Conservation (phyloP, 2,888 invertebrate species). For the Morinoia aosen region DNA sequence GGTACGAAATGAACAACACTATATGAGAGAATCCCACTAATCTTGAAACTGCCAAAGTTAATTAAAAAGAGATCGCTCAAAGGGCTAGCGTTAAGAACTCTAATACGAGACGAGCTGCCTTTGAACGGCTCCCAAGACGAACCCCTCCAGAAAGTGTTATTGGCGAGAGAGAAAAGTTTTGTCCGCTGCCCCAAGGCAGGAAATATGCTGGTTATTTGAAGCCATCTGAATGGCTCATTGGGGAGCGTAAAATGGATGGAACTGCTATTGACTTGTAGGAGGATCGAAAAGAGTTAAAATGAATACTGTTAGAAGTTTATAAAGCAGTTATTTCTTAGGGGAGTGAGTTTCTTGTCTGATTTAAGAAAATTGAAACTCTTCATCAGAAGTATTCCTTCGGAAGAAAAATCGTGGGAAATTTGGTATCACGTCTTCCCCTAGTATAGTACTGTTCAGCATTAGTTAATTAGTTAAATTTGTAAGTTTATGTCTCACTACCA, state of each 20-base stretch:
- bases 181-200: neutral
- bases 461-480: too few species aligned
- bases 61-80: conserved; percentile 26
- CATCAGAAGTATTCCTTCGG: neutral
- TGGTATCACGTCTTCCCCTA: too few species aligned
- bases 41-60: neutral
- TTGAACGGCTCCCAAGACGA: neutral
- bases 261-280: neutral
- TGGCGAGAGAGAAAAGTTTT: neutral
- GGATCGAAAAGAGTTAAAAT: neutral
- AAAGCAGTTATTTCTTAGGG: neutral
- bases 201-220: neutral
- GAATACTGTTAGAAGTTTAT: neutral
- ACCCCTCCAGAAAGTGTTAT: neutral
- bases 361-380: neutral
- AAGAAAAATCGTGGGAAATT: too few species aligned
- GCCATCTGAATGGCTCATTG: neutral
- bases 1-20: neutral
- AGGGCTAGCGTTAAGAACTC: neutral
- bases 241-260: neutral
- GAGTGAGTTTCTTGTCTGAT: neutral
- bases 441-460: too few species aligned
- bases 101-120: neutral
- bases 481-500: too few species aligned
- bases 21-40: neutral